phyloP scores from a whole-genome alignment of 2,113 vertebrate genomes.

The Cololabis saira region DNA sequence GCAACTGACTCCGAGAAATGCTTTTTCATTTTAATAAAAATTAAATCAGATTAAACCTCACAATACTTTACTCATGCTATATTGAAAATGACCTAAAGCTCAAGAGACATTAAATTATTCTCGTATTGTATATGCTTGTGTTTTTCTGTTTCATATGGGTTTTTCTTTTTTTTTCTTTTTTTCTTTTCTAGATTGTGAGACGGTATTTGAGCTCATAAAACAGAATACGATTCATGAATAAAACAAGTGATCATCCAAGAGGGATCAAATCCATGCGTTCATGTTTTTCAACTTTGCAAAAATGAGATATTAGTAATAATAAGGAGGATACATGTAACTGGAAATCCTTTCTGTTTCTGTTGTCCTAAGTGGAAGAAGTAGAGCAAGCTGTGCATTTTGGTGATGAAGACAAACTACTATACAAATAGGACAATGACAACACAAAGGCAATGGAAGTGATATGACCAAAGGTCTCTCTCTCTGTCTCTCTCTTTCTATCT shows the following conservation, averaged over 20 bases:
- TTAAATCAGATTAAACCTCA: slow-evolving; percentile 69
- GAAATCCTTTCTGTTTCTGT: not conserved
- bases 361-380: slow-evolving; percentile 19
- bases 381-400: slow-evolving; percentile 30
- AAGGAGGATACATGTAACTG: not conserved
- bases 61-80: slow-evolving; percentile 72
- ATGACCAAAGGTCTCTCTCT: slow-evolving; percentile 43
- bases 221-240: slow-evolving; percentile 23
- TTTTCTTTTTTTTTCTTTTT: slow-evolving; percentile 23
- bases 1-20: slow-evolving; percentile 63
- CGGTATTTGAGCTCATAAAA: slow-evolving; percentile 29
- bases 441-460: slow-evolving; percentile 54
- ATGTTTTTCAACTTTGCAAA: slow-evolving; percentile 11
- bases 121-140: slow-evolving; percentile 28
- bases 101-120: slow-evolving; percentile 60
- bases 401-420: slow-evolving; percentile 58
- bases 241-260: slow-evolving; percentile 16
- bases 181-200: slow-evolving; percentile 27
- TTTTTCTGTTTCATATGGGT: slow-evolving; percentile 11
- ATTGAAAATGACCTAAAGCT: slow-evolving; percentile 75
- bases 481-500: slow-evolving; percentile 11
- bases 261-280: not conserved
- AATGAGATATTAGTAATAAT: not conserved
- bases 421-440: slow-evolving; percentile 70
- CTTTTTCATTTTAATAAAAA: slow-evolving; percentile 72